Evolutionary conservation across 1,140 invertebrate genomes (phyloP).

Genomic region (Copidosoma floridanum): DNA sequence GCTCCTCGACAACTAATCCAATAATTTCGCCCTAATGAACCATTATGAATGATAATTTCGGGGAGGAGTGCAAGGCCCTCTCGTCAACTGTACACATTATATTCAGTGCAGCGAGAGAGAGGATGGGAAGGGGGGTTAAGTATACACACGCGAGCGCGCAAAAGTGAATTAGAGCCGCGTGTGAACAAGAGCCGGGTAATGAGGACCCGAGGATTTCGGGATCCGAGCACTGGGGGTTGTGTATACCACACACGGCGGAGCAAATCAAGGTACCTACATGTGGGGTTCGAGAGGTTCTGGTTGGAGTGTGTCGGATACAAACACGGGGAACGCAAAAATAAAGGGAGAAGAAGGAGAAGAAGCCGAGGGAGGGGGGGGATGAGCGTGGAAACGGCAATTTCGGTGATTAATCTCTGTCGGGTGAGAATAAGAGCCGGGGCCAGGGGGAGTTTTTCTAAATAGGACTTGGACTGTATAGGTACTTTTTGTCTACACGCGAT

Average conservation of each 20-base stretch:
- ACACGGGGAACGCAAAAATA: background rate
- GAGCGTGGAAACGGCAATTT: no score
- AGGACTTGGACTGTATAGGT: no score
- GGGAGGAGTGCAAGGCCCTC: conserved; percentile 22
- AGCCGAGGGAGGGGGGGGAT: no score
- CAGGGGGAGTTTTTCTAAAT: no score
- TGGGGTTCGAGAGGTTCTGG: no score
- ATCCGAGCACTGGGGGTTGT: no score
- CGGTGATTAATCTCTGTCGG: conserved; percentile 5
- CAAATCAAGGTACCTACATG: no score
- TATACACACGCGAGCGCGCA: background rate
- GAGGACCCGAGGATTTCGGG: conserved; percentile 1
- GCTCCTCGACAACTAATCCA: conserved; percentile 22
- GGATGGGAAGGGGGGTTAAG: background rate
- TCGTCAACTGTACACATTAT: conserved; percentile 21
- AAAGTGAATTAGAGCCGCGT: conserved; percentile 6
- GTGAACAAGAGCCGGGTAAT: conserved; percentile 15
- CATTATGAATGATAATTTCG: conserved; percentile 26
- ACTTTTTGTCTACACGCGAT: no score
- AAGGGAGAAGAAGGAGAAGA: background rate
- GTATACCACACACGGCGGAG: no score
- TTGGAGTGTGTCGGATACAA: background rate
- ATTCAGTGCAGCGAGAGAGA: background rate
- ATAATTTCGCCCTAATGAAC: conserved; percentile 26
- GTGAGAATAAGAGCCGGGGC: no score